Base-by-base conservation (phyloP, 2,888 invertebrate genomes). In the Antitype chi region DNA sequence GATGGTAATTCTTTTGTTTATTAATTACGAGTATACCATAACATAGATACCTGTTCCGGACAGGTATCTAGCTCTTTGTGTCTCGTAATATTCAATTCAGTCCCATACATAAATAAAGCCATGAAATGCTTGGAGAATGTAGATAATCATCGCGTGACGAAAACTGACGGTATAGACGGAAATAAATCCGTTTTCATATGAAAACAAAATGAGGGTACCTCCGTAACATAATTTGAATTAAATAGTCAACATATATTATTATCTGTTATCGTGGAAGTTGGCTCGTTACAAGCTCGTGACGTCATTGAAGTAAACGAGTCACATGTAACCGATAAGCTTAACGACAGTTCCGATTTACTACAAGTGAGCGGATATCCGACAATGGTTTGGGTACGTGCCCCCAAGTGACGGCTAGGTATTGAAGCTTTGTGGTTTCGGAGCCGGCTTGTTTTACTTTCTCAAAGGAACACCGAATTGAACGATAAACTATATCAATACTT, bases 261-360 rank as follows among this genome's bases (percentile, higher is more conserved):
- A 82, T 79, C 82, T 87, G 86, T 85, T 88, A 89, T 90, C 85
- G 85, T 79, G 82, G 85, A 93, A 93, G 88, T 92, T 91, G 70
- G 84, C 88, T 91, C 90, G 90, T 93, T 91, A 90, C 87, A 84
- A 84, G 87, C 85, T 90, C 85, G 89, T 89, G 89, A 89, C 87
- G 87, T 90, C 90, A 88, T 85, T 83, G 82, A 86, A 86, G 83
- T 86, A 88, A 88, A 72, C 86, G 87, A 89, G 87, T 90, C 89
- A 91, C 90, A 89, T 90, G 90, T 89, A 89, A 87, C 89, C 89
- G 93, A 94, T 94, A 93, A 92, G 90, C 89, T 87, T 92, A 93
- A 92, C 90, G 91, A 91, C 92, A 91, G 89, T 92, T 91, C 89
- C 91, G 89, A 92, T 93, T 91, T 90, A 91, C 84, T 89, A 88